Evolutionary conservation across 1,140 invertebrate genomes (phyloP).

Genomic region (Periplaneta americana): DNA sequence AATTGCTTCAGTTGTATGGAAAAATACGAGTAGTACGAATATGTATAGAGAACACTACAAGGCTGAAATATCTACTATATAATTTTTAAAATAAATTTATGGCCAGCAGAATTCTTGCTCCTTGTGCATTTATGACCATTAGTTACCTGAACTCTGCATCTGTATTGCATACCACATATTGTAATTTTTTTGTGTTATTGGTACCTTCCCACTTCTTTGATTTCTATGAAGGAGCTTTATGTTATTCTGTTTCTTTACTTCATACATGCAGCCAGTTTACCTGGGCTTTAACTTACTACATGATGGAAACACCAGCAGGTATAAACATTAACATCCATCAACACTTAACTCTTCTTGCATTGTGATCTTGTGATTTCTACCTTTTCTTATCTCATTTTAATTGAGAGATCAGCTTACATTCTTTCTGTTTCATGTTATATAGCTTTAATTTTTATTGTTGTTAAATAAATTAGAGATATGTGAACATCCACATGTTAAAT

Average conservation of each 20-base stretch:
- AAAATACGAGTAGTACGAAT: too few species aligned
- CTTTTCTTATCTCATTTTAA: not conserved
- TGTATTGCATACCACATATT: not conserved
- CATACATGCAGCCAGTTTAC: slow-evolving; percentile 18
- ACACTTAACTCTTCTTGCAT: not conserved
- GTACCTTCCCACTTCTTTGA: not conserved
- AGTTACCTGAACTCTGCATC: not conserved
- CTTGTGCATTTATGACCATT: not conserved
- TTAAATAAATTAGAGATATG: too few species aligned
- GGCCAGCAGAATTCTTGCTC: too few species aligned
- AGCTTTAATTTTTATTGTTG: too few species aligned
- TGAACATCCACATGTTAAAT: too few species aligned
- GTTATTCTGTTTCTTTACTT: slow-evolving; percentile 1
- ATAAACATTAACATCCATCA: not conserved
- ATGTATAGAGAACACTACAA: too few species aligned
- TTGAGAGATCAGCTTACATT: too few species aligned
- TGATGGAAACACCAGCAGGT: not conserved
- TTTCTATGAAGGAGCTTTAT: not conserved
- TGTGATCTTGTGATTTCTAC: not conserved
- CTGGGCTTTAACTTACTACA: slow-evolving; percentile 14
- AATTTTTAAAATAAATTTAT: too few species aligned
- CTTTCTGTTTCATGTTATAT: too few species aligned
- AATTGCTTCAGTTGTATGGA: too few species aligned
- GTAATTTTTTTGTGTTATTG: not conserved
- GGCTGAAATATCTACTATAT: too few species aligned